Base-by-base conservation (phyloP, 92 coral and sea anemone species). In the Actinostola sp. region DNA sequence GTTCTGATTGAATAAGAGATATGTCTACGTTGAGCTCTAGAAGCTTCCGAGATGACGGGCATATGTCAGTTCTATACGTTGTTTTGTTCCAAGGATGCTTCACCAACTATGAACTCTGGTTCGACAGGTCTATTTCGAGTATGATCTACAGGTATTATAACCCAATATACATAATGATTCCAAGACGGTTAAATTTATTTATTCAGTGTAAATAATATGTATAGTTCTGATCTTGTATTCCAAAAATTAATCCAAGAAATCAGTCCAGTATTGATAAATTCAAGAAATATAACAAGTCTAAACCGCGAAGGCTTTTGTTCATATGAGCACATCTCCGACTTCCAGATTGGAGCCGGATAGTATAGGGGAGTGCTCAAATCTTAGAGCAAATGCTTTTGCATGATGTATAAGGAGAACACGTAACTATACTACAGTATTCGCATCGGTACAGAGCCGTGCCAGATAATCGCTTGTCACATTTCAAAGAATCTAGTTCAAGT, bases 171-270 rank as follows among this genome's bases (percentile, higher is more conserved):
- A 68, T 52, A 32, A 32, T 68, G 74, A 68, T 68, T 67, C 58
- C 46, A 71, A 55, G 52, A 1, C 32, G 10, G 60, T 71, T 32
- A 38, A 71, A 71, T 71, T 71, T 71, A 71, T 71, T 71, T 71
- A 71, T 71, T 71, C 77, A 71, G 21, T 71, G 77, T 71, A 71
- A 26, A 71, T 71, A 71, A n/a, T 26, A 50, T 68, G 56, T 68
- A 31, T 50, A 50, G 61, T 44, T 27, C 58, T 52, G 74, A 68
- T 52, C 62, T 9, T 52, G 34, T 33, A 49, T 33, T 50, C 44
- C 20, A 51, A 39, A 50, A 26, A 33, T 30, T 8, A 48, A 28
- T 11, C 44, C 12, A 19, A n/a, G 20, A 39, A 26, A 9, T 33
- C 21, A 31, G 26, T 13, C 4, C 24, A 32, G 43, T 24, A 61